A percentile compares a stretch with the other conserved stretches of the same genome.
phyloP scores from a whole-genome alignment of 2,888 invertebrate genomes.

The Brachyptera putata region DNA sequence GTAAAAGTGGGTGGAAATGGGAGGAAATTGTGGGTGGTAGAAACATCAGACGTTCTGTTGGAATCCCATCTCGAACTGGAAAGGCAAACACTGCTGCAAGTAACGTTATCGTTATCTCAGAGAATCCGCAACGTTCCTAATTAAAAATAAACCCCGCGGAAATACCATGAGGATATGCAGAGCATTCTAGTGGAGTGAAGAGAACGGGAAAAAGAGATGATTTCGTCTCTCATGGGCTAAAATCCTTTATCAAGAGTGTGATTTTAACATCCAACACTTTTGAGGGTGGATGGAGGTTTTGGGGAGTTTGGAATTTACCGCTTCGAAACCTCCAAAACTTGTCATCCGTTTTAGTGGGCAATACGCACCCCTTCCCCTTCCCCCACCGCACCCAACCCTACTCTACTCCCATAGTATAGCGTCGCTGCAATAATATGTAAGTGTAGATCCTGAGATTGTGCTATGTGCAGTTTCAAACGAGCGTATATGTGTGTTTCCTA shows the following conservation, averaged over 20 bases:
- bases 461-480: no score
- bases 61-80: conserved; percentile 18
- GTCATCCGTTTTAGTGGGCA: conserved; percentile 27
- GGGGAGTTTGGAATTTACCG: conserved; percentile 26
- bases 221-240: conserved; percentile 20
- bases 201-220: conserved; percentile 14
- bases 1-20: background rate
- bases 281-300: conserved; percentile 1
- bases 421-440: no score
- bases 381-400: no score
- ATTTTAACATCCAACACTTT: conserved; percentile 25
- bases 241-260: conserved; percentile 29
- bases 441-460: no score
- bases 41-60: conserved; percentile 2
- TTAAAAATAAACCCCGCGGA: conserved; percentile 32
- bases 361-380: conserved; percentile 11
- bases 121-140: conserved; percentile 30
- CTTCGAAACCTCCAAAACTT: conserved; percentile 20
- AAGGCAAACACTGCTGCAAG: conserved; percentile 21
- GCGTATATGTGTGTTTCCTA: no score
- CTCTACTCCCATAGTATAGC: no score
- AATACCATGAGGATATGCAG: conserved; percentile 23
- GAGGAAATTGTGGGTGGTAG: background rate
- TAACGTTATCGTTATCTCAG: conserved; percentile 26
- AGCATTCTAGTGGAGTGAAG: conserved; percentile 21